Conservation (phyloP, 2,888 invertebrate genomes). For the Leptinotarsa juncta region DNA sequence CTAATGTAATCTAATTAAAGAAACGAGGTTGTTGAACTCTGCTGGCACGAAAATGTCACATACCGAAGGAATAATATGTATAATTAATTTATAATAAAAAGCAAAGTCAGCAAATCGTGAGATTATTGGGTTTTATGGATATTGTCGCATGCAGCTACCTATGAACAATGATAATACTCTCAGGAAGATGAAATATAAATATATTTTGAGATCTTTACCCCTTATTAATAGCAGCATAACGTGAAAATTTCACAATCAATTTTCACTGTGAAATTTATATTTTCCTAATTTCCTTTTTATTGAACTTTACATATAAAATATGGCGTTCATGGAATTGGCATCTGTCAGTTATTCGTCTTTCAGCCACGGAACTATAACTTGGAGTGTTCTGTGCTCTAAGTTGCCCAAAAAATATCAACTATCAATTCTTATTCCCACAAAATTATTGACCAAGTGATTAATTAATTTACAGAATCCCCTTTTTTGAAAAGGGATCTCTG, state of each 20-base stretch:
- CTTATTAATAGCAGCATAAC: slow-evolving; percentile 25
- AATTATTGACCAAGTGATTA: no score
- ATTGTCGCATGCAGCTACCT: neutral
- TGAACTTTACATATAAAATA: slow-evolving; percentile 18
- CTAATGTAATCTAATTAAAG: slow-evolving; percentile 8
- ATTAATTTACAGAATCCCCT: no score
- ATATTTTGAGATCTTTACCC: slow-evolving; percentile 10
- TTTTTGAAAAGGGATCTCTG: no score
- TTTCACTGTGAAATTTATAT: neutral
- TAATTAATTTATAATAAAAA: neutral
- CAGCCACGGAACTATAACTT: no score
- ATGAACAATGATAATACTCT: neutral
- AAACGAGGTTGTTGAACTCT: slow-evolving; percentile 22
- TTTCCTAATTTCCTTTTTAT: slow-evolving; percentile 17
- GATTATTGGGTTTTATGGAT: slow-evolving; percentile 1
- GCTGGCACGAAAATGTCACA: slow-evolving; percentile 1
- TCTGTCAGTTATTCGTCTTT: neutral
- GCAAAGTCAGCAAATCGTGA: slow-evolving; percentile 20
- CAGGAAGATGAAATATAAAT: neutral
- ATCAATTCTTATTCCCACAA: no score
- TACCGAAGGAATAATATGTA: slow-evolving; percentile 11
- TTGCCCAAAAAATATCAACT: neutral
- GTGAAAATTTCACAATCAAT: neutral
- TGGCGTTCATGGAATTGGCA: slow-evolving; percentile 11
- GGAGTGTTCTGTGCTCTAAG: no score